Conservation (phyloP, 2,797 vertebrate genomes). For the Echeneis naucrates region DNA sequence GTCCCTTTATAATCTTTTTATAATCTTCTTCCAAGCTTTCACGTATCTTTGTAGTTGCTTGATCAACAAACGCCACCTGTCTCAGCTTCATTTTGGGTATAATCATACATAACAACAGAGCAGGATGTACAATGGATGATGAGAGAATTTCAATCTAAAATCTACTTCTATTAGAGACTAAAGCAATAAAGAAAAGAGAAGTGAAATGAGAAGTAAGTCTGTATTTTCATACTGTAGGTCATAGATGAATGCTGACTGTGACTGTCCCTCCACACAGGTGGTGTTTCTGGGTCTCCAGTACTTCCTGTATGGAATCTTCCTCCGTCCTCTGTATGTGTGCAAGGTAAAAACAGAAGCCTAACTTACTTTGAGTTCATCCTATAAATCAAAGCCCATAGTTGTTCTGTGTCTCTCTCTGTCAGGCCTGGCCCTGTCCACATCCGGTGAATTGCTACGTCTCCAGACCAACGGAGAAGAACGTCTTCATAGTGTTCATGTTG, state of each 20-base stretch:
- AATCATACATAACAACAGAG: too few relatives aligned
- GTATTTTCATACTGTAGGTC: neutral
- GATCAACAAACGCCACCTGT: too few relatives aligned
- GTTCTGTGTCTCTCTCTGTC: neutral
- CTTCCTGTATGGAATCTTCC: constrained; percentile 92
- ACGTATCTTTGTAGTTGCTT: too few relatives aligned
- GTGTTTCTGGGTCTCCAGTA: constrained; percentile 95
- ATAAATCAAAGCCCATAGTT: fast-evolving
- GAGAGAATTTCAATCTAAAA: neutral
- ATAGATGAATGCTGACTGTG: neutral
- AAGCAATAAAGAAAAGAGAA: neutral
- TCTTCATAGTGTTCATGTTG: constrained; percentile 98
- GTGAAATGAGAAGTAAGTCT: neutral
- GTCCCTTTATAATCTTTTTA: too few relatives aligned
- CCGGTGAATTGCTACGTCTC: constrained; percentile 97
- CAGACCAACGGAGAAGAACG: constrained; percentile 97
- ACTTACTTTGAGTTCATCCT: fast-evolving
- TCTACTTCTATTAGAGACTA: too few relatives aligned
- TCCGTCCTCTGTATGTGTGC: constrained; percentile 90
- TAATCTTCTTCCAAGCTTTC: too few relatives aligned
- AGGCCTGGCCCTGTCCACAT: constrained; percentile 91
- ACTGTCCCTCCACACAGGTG: constrained; percentile 70
- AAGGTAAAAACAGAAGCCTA: constrained; percentile 60
- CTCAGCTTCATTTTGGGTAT: too few relatives aligned
- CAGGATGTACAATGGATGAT: neutral